These are phyloP conservation scores for Bubalus kerabau DNA, from an alignment of 2,113 vertebrate genomes.

Conservation along the genomic window DNA sequence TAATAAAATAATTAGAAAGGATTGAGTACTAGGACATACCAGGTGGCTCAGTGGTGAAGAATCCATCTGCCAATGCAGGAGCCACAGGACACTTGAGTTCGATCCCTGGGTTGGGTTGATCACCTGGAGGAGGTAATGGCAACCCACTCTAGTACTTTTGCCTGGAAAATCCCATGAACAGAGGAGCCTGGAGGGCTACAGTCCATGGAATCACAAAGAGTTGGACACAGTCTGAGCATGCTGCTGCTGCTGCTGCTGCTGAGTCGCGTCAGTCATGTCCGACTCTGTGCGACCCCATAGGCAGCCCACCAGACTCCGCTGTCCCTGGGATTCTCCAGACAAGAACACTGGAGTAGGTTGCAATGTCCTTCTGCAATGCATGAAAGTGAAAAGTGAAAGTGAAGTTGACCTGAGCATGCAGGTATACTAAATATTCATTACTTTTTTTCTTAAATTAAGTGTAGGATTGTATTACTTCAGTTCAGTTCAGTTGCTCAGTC, in stretches of 20 bases:
- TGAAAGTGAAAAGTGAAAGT: no score
- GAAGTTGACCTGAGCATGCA: not conserved
- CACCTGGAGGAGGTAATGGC: not conserved
- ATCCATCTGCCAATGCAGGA: not conserved
- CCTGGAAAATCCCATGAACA: not conserved
- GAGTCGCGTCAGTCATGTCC: fast-evolving
- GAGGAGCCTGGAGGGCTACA: not conserved
- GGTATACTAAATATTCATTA: not conserved
- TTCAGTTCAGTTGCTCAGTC: not conserved
- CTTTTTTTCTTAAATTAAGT: not conserved
- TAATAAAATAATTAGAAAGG: not conserved
- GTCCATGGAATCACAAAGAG: not conserved
- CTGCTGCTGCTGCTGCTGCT: no score
- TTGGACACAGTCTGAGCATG: not conserved
- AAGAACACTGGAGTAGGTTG: no score
- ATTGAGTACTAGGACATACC: not conserved
- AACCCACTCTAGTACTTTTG: not conserved
- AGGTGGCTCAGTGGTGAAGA: not conserved
- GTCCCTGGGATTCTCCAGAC: no score
- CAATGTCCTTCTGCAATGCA: no score
- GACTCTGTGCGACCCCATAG: no score
- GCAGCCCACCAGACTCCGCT: no score
- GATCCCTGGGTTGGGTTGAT: not conserved
- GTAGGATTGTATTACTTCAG: not conserved
- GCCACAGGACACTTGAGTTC: not conserved